A percentile compares a stretch with the other conserved stretches of the same genome.
Conservation (phyloP, 2,888 invertebrate genomes). For the Chymomyza fuscimana region DNA sequence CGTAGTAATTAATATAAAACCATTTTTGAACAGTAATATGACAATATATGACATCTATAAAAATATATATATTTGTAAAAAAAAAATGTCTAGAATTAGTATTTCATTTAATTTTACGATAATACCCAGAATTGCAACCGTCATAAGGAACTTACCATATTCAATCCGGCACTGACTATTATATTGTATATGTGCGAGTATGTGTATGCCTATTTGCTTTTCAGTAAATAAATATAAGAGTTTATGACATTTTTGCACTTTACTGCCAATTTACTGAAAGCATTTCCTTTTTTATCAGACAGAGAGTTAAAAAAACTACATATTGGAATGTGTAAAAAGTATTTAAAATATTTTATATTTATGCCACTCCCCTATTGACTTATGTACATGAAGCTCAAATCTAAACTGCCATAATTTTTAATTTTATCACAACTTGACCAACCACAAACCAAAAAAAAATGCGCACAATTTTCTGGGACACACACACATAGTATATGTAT, state of each 20-base stretch:
- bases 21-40: too few relatives aligned
- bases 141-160: too few relatives aligned
- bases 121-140: too few relatives aligned
- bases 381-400: slow-evolving; percentile 29
- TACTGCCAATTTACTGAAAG: background rate
- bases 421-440: slow-evolving; percentile 45
- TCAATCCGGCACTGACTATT: too few relatives aligned
- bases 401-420: slow-evolving; percentile 56
- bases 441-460: slow-evolving; percentile 52
- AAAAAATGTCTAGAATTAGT: too few relatives aligned
- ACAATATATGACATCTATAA: too few relatives aligned
- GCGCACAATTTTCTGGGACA: background rate
- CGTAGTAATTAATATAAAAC: too few relatives aligned
- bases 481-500: slow-evolving; percentile 17
- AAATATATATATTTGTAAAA: too few relatives aligned
- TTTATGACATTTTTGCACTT: background rate
- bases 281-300: background rate
- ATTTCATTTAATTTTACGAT: too few relatives aligned
- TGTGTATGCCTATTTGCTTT: background rate
- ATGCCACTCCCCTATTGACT: slow-evolving; percentile 14
- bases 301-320: background rate
- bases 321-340: background rate
- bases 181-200: background rate
- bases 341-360: background rate
- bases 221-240: slow-evolving; percentile 2